Base-by-base conservation (phyloP, 2,888 invertebrate genomes). In the Dicyrtomina minuta region DNA sequence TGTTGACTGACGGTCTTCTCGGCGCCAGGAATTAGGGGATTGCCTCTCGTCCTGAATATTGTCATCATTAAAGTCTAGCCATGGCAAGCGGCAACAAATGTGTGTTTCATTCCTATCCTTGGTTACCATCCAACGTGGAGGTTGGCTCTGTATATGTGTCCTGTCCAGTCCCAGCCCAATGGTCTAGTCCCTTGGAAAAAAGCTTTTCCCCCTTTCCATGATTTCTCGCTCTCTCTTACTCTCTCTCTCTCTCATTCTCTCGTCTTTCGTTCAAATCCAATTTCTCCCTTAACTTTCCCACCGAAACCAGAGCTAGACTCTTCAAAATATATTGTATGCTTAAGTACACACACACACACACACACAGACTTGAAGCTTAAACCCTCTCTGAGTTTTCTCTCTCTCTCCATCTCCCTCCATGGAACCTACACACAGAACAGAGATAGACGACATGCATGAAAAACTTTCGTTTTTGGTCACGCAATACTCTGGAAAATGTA, bases 1-100 rank as follows among this genome's bases (percentile, higher is more conserved):
- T 65, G 65, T 55, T 53, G 55, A 43, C 26, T 33, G 27, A 41
- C 61, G 64, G 55, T 55, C 43, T 65, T 13, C 53, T 53, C 24
- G 65, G 65, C 65, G 65, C 65, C 65, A 65, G 41, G 65, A 65
- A 65, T 65, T 65, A 65, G 55, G 55, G 65, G 55, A 55, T 46
- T 22, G 44, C 26, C 59, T 20, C n/a, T n/a, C n/a, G n/a, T n/a
- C n/a, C n/a, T 41, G 43, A 43, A 51, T 27, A 51, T 53, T 65
- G 43, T 55, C 55, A 53, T 65, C 55, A 65, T 55, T 53, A 53
- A 64, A 27, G 27, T 24, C 15, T 22, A 13, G 24, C 12, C 15
- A 51, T 17, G 22, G 51, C 6, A 22, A 51, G 46, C 17, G 17
- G 49, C 33, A 44, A 60, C 44, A 60, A 43, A 60, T 44, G 20